Evolutionary conservation across 1,140 invertebrate species (phyloP).

Genomic region (Halesus radiatus): DNA sequence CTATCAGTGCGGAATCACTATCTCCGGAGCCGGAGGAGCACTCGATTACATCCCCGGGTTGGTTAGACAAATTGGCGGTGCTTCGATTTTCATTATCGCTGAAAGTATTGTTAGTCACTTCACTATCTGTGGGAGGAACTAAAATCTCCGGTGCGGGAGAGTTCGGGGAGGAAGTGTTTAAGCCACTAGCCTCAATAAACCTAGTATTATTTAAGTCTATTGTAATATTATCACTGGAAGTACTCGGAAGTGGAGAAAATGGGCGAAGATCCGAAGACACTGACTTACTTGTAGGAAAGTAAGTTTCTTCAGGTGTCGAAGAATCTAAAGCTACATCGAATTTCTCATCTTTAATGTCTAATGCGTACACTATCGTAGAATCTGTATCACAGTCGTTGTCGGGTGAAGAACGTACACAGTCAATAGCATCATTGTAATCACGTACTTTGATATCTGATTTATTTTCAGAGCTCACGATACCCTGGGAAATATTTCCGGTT

Average conservation of each 20-base stretch:
- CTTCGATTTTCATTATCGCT: neutral
- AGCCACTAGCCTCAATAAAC: conserved; percentile 23
- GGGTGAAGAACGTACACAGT: neutral
- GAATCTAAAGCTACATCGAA: neutral
- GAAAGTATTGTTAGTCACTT: too few species aligned
- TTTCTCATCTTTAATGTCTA: conserved; percentile 23
- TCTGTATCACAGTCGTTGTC: conserved; percentile 19
- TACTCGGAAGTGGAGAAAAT: conserved; percentile 39
- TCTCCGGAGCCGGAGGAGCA: conserved; percentile 18
- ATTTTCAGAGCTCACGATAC: neutral
- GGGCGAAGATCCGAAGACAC: neutral
- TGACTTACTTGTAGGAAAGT: neutral
- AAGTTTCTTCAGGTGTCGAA: neutral
- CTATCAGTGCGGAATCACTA: conserved; percentile 5
- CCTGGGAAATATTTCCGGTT: too few species aligned
- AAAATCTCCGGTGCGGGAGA: too few species aligned
- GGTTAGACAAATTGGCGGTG: neutral
- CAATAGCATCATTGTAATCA: too few species aligned
- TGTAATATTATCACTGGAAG: conserved; percentile 30
- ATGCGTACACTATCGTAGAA: conserved; percentile 15
- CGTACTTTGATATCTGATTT: neutral
- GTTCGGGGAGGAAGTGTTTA: neutral
- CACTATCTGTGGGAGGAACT: too few species aligned
- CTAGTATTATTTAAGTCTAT: conserved; percentile 24
- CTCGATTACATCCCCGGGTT: conserved; percentile 4